Evolutionary conservation across 2,797 vertebrate genomes (phyloP).

Genomic region (Lithobates pipiens): DNA sequence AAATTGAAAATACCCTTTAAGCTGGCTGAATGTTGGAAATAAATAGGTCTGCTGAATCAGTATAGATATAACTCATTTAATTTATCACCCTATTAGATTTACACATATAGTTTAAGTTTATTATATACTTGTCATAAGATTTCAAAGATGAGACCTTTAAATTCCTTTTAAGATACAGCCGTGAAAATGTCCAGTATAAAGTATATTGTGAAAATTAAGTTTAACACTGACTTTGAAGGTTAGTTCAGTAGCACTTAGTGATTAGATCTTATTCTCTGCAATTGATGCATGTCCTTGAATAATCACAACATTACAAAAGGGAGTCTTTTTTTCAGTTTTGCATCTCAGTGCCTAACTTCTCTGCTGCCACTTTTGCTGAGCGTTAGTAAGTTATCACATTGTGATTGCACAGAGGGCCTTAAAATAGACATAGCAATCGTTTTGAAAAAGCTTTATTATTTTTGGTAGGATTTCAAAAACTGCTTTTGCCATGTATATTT

Average conservation of each 20-base stretch:
- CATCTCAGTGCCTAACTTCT: neutral
- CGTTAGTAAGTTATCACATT: conserved; percentile 32
- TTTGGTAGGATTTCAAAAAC: conserved; percentile 27
- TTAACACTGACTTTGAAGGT: conserved; percentile 12
- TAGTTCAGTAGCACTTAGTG: conserved; percentile 3
- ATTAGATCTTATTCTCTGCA: conserved; percentile 3
- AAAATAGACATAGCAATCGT: conserved; percentile 44
- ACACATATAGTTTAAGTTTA: neutral
- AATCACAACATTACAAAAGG: conserved; percentile 5
- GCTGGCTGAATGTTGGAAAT: too few relatives aligned
- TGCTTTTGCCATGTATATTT: conserved; percentile 33
- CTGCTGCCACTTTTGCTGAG: conserved; percentile 16
- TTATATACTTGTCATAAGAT: neutral
- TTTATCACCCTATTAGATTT: neutral
- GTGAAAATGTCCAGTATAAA: neutral
- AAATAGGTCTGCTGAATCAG: too few relatives aligned
- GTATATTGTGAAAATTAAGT: neutral
- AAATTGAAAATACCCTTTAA: too few relatives aligned
- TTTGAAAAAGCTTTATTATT: conserved; percentile 24
- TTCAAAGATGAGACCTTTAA: neutral
- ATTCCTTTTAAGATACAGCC: neutral
- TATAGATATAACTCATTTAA: neutral
- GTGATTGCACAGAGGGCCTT: neutral
- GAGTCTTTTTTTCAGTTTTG: neutral
- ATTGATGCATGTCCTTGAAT: conserved; percentile 26